Evolutionary conservation across 2,113 vertebrate species (phyloP).

Genomic region (Catharus minimus): DNA sequence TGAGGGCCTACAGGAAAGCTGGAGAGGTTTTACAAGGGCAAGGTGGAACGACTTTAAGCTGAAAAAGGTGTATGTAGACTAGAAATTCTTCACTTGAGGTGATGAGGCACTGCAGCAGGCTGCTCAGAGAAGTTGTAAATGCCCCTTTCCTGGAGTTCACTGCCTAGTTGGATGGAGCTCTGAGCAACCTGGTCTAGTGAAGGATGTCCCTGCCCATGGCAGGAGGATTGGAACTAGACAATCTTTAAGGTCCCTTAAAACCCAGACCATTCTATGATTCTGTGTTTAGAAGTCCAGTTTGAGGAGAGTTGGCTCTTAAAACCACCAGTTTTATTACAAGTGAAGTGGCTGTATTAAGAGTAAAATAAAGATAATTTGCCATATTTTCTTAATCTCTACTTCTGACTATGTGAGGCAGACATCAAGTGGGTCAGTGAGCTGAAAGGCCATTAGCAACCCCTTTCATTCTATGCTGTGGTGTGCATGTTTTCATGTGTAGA

Average conservation of each 20-base stretch:
- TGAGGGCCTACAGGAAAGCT: not conserved
- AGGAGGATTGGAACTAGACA: not conserved
- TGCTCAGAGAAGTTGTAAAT: not conserved
- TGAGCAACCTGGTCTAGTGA: not conserved
- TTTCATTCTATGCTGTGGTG: not conserved
- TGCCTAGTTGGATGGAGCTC: not conserved
- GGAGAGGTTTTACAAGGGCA: not conserved
- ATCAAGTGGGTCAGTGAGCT: not conserved
- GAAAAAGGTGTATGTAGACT: not conserved
- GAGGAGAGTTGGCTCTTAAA: not conserved
- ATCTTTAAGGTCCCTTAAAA: not conserved
- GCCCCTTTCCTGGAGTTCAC: not conserved
- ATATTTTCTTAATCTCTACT: fast-evolving
- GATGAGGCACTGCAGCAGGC: not conserved
- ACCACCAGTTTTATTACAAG: not conserved
- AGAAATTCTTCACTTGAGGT: not conserved
- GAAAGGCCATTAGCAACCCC: fast-evolving
- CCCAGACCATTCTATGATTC: not conserved
- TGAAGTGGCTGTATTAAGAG: not conserved
- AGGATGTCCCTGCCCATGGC: too few species aligned
- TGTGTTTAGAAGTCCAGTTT: not conserved
- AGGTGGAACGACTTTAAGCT: fast-evolving
- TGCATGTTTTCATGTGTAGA: not conserved
- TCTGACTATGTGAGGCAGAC: not conserved
- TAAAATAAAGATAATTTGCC: not conserved